Evolutionary conservation across 1,140 invertebrate genomes (phyloP), one percentile per base, ranked within the genome.

Genomic region (Neodiprion fabricii): DNA sequence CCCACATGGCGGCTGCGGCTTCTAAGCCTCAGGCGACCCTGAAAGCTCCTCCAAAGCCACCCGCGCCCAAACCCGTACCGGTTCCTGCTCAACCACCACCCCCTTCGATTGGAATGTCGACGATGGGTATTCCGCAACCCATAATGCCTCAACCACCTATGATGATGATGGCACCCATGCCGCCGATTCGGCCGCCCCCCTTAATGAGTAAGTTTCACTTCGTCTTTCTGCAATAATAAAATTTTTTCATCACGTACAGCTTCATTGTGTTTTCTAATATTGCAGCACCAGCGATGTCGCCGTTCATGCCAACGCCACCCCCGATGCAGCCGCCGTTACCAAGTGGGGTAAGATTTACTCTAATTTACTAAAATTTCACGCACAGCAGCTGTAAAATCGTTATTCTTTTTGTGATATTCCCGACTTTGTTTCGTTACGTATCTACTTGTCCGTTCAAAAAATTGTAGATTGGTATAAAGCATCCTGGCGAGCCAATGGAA

Each of bases 81-180:
- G 79, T 83, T 21, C 85, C 84, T 10, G 78, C 83, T 12, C 79
- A 89, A 76, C 83, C 84, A 9, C 83, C 83, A 47, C 72, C 77
- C 14, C 80, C 88, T 11, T 82, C 85, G 11, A 87, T 85, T 84
- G 84, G 73, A 61, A 86, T 89, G 81, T 88, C 90, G 7, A 80
- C 90, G 9, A 90, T 91, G 82, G 88, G 89, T n/a, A 89, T 92
- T 72, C 88, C 90, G 9, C 90, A 90, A 21, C 86, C 87, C 7
- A 89, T 90, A 82, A 86, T 92, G 75, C 89, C 89, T 0, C 91
- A 91, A 48, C 87, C 90, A n/a, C 87, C 90, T 1, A 91, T 92
- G 85, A 92, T 93, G 83, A 93, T 94, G 91, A 91, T 93, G 83
- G 90, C 91, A 10, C 89, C 89, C 7, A 91, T 91, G 85, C 91